phyloP scores from a whole-genome alignment of 2,113 vertebrate species.

The Calyptomena viridis region DNA sequence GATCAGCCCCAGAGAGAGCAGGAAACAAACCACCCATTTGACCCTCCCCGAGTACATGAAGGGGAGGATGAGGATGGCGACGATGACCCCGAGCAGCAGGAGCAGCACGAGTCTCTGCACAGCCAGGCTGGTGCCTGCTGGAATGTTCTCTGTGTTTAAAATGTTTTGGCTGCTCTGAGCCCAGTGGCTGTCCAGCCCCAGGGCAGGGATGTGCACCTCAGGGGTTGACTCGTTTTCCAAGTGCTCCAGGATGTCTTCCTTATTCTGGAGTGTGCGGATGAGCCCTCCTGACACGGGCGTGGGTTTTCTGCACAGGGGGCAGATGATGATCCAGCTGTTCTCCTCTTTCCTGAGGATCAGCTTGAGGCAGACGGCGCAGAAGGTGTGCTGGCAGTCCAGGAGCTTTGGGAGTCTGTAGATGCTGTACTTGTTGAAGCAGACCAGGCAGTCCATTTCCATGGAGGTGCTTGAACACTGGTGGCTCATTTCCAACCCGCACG shows the following conservation, averaged over 20 bases:
- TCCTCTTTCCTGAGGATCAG: constrained; percentile 64
- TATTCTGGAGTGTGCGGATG: constrained; percentile 67
- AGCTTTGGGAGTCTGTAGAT: constrained; percentile 68
- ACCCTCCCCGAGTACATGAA: constrained; percentile 61
- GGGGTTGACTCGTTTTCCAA: neutral
- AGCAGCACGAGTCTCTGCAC: constrained; percentile 65
- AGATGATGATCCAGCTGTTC: constrained; percentile 66
- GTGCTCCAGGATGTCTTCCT: constrained; percentile 30
- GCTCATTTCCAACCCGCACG: rapidly evolving
- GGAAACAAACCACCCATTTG: constrained; percentile 64
- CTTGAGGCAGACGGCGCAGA: constrained; percentile 76
- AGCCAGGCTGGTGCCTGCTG: neutral
- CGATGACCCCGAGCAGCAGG: constrained; percentile 63
- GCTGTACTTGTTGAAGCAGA: constrained; percentile 76
- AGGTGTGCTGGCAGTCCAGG: constrained; percentile 73
- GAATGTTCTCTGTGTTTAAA: neutral
- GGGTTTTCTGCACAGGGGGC: constrained; percentile 73
- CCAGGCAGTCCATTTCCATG: constrained; percentile 67
- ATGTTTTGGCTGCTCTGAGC: neutral
- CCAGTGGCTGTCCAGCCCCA: neutral
- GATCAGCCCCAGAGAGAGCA: constrained; percentile 62
- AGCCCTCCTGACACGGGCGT: constrained; percentile 72
- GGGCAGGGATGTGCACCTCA: neutral
- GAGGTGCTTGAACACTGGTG: neutral
- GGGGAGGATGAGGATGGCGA: constrained; percentile 69